Evolutionary conservation across 2,797 vertebrate species (phyloP).

Genomic region (Lepus townsendii): DNA sequence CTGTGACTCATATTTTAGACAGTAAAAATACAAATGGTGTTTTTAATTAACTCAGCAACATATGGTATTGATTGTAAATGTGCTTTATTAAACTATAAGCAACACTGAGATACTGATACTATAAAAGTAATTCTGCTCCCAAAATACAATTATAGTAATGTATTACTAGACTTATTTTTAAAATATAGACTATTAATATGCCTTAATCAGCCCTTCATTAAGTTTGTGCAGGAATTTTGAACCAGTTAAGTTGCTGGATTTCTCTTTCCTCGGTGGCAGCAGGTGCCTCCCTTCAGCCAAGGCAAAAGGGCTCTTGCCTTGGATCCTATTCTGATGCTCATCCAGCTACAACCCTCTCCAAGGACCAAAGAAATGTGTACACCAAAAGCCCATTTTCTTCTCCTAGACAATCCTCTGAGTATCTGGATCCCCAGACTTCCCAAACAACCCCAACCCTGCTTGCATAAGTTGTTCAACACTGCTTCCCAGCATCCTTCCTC

Average conservation of each 20-base stretch:
- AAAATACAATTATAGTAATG: conserved; percentile 66
- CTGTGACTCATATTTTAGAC: conserved; percentile 68
- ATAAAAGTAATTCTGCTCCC: conserved; percentile 67
- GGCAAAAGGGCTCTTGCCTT: neutral
- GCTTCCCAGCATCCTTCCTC: neutral
- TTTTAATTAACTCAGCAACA: conserved; percentile 74
- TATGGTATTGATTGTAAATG: conserved; percentile 74
- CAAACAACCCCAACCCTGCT: neutral
- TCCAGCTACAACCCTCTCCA: neutral
- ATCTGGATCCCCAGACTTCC: neutral
- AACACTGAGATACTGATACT: conserved; percentile 36
- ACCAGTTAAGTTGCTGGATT: conserved; percentile 19
- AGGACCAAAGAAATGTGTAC: neutral
- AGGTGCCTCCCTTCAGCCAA: neutral
- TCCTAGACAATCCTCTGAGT: neutral
- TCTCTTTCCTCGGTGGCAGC: neutral
- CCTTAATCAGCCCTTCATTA: conserved; percentile 46
- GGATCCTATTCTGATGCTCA: neutral
- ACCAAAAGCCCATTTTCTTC: neutral
- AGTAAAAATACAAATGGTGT: conserved; percentile 66
- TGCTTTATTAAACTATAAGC: conserved; percentile 67
- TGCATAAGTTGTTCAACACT: neutral
- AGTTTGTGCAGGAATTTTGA: conserved; percentile 22
- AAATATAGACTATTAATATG: conserved; percentile 56
- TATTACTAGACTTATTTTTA: conserved; percentile 51